Conservation (phyloP, 2,113 vertebrate species). For the Cryptomyrus ogoouensis region DNA sequence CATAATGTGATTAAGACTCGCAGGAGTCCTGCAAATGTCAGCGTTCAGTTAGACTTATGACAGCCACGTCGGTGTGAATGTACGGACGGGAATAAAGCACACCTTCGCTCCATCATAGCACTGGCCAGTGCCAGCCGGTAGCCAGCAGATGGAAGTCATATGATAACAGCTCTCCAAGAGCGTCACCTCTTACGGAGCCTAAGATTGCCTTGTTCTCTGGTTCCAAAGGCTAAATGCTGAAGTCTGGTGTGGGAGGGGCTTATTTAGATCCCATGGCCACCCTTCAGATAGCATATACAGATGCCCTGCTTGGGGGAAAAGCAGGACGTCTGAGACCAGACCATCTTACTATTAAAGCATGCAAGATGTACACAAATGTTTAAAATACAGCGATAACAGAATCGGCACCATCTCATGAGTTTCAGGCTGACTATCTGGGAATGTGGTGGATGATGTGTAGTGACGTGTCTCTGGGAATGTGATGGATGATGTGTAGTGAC, state of each 20-base stretch:
- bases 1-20: constrained; percentile 6
- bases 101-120: background rate
- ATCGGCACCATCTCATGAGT: background rate
- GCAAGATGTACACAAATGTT: background rate
- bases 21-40: background rate
- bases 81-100: background rate
- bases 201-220: background rate
- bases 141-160: background rate
- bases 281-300: background rate
- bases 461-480: background rate
- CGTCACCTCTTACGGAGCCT: background rate
- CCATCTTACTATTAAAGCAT: background rate
- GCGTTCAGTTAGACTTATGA: constrained; percentile 30
- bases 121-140: background rate
- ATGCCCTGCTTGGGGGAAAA: background rate
- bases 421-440: background rate
- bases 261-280: background rate
- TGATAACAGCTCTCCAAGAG: background rate
- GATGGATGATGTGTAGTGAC: background rate
- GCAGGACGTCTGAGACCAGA: background rate
- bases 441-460: background rate
- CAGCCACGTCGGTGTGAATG: background rate
- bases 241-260: background rate
- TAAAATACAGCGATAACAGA: background rate
- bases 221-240: background rate